Evolutionary conservation across 2,888 invertebrate species (phyloP).

Genomic region (Drosophila melanosoma): DNA sequence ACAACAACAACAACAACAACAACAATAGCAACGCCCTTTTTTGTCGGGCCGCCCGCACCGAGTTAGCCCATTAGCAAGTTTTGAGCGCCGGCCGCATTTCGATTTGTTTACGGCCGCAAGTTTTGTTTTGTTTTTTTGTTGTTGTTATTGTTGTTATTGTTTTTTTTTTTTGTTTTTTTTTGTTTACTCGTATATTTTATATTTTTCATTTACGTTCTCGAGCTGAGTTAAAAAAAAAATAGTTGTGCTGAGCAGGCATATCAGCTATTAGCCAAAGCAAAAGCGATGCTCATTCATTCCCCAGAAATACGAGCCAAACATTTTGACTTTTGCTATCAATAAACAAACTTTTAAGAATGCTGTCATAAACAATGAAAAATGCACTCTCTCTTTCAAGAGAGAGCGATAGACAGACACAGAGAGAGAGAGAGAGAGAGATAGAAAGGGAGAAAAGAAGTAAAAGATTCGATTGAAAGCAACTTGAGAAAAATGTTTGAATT

Average conservation of each 20-base stretch:
- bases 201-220: constrained; percentile 5
- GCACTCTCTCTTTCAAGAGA: background rate
- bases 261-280: constrained; percentile 29
- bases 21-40: constrained; percentile 69
- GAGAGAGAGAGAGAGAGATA: background rate
- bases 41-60: constrained; percentile 73
- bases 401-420: background rate
- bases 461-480: background rate
- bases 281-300: no score
- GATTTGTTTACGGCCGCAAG: constrained; percentile 53
- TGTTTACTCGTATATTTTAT: background rate
- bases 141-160: background rate
- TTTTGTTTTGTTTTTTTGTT: constrained; percentile 25
- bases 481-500: background rate
- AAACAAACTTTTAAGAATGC: background rate
- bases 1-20: constrained; percentile 21
- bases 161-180: constrained; percentile 2
- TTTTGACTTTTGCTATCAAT: background rate
- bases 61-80: constrained; percentile 55
- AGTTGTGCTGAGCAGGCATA: constrained; percentile 20
- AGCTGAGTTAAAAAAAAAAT: constrained; percentile 17
- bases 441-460: background rate
- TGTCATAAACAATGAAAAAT: background rate
- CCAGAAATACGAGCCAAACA: background rate
- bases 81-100: constrained; percentile 56